These are phyloP conservation scores for Gorsachius magnificus DNA, from an alignment of 2,797 vertebrate genomes.

Conservation along the genomic window DNA sequence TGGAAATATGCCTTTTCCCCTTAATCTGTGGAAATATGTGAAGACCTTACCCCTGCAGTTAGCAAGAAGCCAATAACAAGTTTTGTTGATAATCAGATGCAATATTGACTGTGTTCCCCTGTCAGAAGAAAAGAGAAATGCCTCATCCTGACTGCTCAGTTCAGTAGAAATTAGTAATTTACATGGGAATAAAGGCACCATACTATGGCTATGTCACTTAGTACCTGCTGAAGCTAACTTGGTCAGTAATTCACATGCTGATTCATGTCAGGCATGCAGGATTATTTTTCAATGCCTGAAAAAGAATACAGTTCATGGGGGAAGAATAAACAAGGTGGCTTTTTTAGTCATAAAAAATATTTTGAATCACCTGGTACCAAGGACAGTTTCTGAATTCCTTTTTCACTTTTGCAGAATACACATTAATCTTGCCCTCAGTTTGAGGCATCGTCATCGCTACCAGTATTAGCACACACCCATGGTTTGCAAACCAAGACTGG, in stretches of 20 bases:
- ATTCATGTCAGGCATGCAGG: not conserved
- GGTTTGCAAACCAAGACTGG: not conserved
- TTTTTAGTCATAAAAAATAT: not conserved
- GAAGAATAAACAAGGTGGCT: not conserved
- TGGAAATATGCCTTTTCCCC: not conserved
- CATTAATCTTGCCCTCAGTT: not conserved
- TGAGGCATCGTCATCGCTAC: not conserved
- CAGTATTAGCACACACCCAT: not conserved
- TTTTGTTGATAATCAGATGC: not conserved
- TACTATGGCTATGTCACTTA: not conserved
- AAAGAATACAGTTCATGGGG: not conserved
- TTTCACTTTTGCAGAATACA: not conserved
- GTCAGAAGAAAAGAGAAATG: constrained; percentile 14
- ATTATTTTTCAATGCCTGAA: constrained; percentile 29
- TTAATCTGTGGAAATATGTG: constrained; percentile 3
- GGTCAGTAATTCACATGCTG: constrained; percentile 24
- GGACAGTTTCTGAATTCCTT: not conserved
- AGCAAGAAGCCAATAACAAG: not conserved
- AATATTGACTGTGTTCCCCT: not conserved
- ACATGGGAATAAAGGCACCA: not conserved
- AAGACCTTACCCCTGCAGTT: not conserved
- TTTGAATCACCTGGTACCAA: not conserved
- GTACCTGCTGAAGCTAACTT: not conserved
- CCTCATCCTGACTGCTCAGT: constrained; percentile 6
- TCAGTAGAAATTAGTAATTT: constrained; percentile 49